Evolutionary conservation across 2,888 invertebrate species (phyloP).

Genomic region (Hirtodrosophila cameraria): DNA sequence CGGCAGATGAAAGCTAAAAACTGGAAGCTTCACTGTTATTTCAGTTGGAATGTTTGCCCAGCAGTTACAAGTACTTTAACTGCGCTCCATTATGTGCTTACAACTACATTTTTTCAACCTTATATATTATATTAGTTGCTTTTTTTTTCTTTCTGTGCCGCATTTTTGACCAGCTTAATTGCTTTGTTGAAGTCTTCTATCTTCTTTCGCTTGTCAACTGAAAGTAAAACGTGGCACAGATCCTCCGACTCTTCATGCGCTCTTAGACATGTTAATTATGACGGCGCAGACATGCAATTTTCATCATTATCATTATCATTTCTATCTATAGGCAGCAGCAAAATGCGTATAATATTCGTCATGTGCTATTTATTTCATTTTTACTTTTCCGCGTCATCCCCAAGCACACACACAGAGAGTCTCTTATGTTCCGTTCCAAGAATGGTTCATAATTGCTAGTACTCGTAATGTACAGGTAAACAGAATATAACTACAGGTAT

Average conservation of each 20-base stretch:
- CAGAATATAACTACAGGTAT: constrained; percentile 12
- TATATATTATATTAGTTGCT: no score
- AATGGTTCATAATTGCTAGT: constrained; percentile 54
- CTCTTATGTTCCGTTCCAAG: constrained; percentile 61
- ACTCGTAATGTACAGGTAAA: constrained; percentile 16
- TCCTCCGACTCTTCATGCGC: constrained; percentile 53
- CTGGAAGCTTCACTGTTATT: constrained; percentile 59
- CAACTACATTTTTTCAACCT: neutral
- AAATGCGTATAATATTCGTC: constrained; percentile 44
- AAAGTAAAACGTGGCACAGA: constrained; percentile 69
- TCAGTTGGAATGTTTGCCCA: constrained; percentile 36
- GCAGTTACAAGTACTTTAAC: constrained; percentile 15
- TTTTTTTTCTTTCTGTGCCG: constrained; percentile 31
- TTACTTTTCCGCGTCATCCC: constrained; percentile 46
- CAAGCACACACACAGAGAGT: neutral
- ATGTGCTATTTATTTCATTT: constrained; percentile 69
- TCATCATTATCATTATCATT: constrained; percentile 55
- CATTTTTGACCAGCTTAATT: constrained; percentile 63
- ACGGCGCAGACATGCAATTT: constrained; percentile 58
- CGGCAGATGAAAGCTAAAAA: constrained; percentile 36
- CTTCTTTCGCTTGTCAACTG: constrained; percentile 48
- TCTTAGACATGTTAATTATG: constrained; percentile 70
- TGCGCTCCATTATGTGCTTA: constrained; percentile 14
- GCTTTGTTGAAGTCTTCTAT: constrained; percentile 32
- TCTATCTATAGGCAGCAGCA: constrained; percentile 28